A percentile compares a stretch with the other conserved stretches of the same genome.
Conservation (phyloP, 2,888 invertebrate species). For the Pilophorus perplexus region DNA sequence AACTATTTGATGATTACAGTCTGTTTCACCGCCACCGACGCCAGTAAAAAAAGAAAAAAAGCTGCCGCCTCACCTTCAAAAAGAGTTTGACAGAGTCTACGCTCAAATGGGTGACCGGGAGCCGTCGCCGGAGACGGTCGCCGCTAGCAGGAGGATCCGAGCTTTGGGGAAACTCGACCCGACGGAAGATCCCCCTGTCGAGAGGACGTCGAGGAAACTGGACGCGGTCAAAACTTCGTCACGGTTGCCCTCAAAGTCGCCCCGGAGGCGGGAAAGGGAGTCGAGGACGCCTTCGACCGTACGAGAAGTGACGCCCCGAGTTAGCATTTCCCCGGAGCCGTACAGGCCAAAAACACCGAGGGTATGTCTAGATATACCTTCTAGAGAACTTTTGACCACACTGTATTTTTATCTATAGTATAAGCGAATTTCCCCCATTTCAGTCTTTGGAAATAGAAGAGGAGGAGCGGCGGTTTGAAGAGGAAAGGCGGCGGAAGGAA, state of each 20-base stretch:
- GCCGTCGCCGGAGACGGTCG: constrained; percentile 15
- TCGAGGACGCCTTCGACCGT: constrained; percentile 21
- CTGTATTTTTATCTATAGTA: no score
- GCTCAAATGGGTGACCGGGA: constrained; percentile 33
- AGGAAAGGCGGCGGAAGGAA: not conserved
- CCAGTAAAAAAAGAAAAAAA: constrained; percentile 23
- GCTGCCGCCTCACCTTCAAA: constrained; percentile 31
- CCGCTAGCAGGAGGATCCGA: constrained; percentile 10
- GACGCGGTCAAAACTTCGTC: not conserved
- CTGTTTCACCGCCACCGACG: constrained; percentile 13
- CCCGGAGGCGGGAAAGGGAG: constrained; percentile 10
- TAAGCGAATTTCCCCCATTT: no score
- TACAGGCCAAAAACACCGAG: constrained; percentile 1
- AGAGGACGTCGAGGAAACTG: not conserved
- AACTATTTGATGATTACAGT: constrained; percentile 10
- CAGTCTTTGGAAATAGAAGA: not conserved
- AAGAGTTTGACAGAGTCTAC: constrained; percentile 34
- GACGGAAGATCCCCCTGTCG: not conserved
- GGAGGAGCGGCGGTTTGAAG: constrained; percentile 4
- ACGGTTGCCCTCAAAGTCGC: constrained; percentile 15
- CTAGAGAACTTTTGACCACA: not conserved
- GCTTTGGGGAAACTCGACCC: not conserved
- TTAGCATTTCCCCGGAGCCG: constrained; percentile 10
- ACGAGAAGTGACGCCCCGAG: constrained; percentile 18
- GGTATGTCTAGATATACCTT: not conserved